Evolutionary conservation across 2,888 invertebrate species (phyloP).

Genomic region (Drosophila villosipedis): DNA sequence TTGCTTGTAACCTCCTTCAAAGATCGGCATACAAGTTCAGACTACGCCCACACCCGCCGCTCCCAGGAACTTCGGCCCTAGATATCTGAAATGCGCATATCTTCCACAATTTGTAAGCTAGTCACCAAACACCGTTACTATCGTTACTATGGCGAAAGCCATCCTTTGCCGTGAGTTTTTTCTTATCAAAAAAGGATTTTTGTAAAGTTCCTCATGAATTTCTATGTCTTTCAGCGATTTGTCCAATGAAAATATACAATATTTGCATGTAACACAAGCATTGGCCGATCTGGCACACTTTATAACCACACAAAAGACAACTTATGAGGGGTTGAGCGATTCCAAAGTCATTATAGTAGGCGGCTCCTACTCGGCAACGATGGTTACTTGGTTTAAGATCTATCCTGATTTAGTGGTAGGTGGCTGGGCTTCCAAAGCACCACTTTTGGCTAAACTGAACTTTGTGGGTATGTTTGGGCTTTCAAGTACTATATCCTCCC

Average conservation of each 20-base stretch:
- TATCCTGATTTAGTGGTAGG: constrained; percentile 88
- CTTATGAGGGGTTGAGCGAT: constrained; percentile 78
- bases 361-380: constrained; percentile 89
- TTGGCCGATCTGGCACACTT: constrained; percentile 89
- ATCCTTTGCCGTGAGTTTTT: constrained; percentile 88
- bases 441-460: constrained; percentile 88
- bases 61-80: too few species aligned
- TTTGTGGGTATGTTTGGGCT: constrained; percentile 85
- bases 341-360: constrained; percentile 87
- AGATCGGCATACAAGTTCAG: too few species aligned
- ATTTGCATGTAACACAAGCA: constrained; percentile 88
- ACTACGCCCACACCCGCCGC: too few species aligned
- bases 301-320: constrained; percentile 86
- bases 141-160: constrained; percentile 91
- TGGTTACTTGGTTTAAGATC: constrained; percentile 89
- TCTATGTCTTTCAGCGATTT: constrained; percentile 85
- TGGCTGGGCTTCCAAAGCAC: constrained; percentile 89
- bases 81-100: too few species aligned
- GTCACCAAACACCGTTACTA: too few species aligned
- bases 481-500: not conserved
- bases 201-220: not conserved
- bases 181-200: not conserved
- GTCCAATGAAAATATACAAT: constrained; percentile 87
- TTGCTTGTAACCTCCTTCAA: too few species aligned
- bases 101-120: too few species aligned